These are phyloP conservation scores for Ceriagrion tenellum DNA, from an alignment of 2,888 invertebrate species.

Conservation along the genomic window DNA sequence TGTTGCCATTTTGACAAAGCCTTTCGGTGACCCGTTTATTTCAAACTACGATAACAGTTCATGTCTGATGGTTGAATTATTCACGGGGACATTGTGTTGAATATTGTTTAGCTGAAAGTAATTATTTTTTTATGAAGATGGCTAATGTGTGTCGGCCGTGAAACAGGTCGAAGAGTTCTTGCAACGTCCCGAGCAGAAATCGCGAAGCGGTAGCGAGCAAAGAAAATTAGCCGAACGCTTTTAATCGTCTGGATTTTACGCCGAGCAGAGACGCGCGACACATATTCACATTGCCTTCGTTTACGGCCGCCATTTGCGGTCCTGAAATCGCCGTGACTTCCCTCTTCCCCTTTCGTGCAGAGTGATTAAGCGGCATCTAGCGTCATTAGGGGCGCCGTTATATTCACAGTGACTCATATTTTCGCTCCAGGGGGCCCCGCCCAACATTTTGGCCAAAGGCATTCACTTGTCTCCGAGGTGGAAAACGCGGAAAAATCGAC, in stretches of 20 bases:
- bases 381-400: neutral
- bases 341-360: neutral
- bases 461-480: too few relatives aligned
- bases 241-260: neutral
- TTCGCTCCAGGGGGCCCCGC: neutral
- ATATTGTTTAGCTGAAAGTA: too few relatives aligned
- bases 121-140: too few relatives aligned
- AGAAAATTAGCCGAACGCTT: neutral
- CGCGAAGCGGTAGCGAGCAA: neutral
- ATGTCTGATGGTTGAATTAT: too few relatives aligned
- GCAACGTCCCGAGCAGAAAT: neutral
- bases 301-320: neutral
- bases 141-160: too few relatives aligned
- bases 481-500: too few relatives aligned
- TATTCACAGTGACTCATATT: neutral
- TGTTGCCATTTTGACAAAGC: too few relatives aligned
- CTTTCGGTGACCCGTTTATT: too few relatives aligned
- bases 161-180: too few relatives aligned
- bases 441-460: neutral
- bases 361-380: conserved; percentile 12
- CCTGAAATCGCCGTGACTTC: neutral
- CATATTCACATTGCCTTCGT: neutral
- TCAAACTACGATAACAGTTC: too few relatives aligned
- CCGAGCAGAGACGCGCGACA: neutral
- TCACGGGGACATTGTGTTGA: too few relatives aligned